These are phyloP conservation scores for Hemitrygon akajei DNA, from an alignment of 2,797 vertebrate genomes.

Conservation along the genomic window DNA sequence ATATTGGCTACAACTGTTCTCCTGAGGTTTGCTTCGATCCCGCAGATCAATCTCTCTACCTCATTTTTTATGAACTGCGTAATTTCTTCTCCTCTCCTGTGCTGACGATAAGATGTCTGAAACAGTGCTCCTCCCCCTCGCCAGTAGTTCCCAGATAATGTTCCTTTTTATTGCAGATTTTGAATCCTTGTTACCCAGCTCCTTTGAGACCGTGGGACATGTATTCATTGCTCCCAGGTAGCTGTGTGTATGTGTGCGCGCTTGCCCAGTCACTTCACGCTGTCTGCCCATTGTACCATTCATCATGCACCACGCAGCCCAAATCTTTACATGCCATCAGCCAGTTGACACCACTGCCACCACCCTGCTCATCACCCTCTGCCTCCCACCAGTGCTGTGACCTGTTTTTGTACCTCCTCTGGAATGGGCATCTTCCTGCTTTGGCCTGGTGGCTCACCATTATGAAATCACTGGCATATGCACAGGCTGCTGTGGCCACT, in stretches of 20 bases:
- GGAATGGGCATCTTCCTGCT: constrained; percentile 24
- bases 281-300: constrained; percentile 25
- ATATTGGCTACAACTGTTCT: constrained; percentile 63
- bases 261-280: constrained; percentile 52
- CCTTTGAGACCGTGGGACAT: constrained; percentile 99
- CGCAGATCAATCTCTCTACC: constrained; percentile 53
- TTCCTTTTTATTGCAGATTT: constrained; percentile 99
- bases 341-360: constrained; percentile 39
- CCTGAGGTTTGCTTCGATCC: constrained; percentile 53
- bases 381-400: background rate
- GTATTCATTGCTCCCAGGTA: constrained; percentile 99
- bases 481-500: background rate
- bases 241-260: constrained; percentile 77
- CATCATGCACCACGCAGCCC: constrained; percentile 17
- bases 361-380: constrained; percentile 44
- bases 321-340: constrained; percentile 25
- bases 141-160: constrained; percentile 72
- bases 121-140: background rate
- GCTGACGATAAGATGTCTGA: constrained; percentile 26
- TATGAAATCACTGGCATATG: constrained; percentile 1
- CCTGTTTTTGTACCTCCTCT: background rate
- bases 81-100: constrained; percentile 32
- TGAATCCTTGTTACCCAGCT: constrained; percentile 99
- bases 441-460: background rate
- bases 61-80: constrained; percentile 48